phyloP scores from a whole-genome alignment of 2,888 invertebrate species.

The Nomada fabriciana region DNA sequence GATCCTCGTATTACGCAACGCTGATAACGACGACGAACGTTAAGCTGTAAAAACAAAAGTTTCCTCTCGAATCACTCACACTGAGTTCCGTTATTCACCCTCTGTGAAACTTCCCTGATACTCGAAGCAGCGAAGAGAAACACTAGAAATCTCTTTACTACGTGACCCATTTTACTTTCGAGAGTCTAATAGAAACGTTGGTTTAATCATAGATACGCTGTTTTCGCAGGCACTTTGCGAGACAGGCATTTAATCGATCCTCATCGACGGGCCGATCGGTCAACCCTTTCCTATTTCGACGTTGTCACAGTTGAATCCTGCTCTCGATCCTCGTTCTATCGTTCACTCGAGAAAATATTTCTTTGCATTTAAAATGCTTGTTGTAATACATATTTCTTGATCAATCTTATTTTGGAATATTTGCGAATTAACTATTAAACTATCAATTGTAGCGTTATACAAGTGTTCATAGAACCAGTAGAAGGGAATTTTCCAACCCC shows the following conservation, averaged over 20 bases:
- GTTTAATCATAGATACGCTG: slow-evolving; percentile 10
- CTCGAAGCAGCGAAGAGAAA: slow-evolving; percentile 11
- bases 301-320: slow-evolving; percentile 1
- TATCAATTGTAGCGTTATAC: too few species aligned
- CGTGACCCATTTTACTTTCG: slow-evolving; percentile 20
- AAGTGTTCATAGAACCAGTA: too few species aligned
- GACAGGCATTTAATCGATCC: slow-evolving; percentile 12
- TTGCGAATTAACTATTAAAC: too few species aligned
- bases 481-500: too few species aligned
- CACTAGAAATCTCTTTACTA: slow-evolving; percentile 6
- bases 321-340: neutral
- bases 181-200: slow-evolving; percentile 8
- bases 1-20: slow-evolving; percentile 20
- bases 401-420: too few species aligned
- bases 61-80: slow-evolving; percentile 25
- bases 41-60: slow-evolving; percentile 28
- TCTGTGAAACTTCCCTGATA: slow-evolving; percentile 10
- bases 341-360: neutral
- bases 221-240: neutral
- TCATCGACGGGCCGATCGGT: slow-evolving; percentile 4
- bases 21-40: neutral
- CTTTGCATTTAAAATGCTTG: neutral
- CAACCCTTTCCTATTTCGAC: neutral
- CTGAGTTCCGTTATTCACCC: neutral
- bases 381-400: too few species aligned